A percentile compares a stretch with the other conserved stretches of the same genome.
Conservation (phyloP, 2,797 vertebrate species). For the Brachymystax lenok region DNA sequence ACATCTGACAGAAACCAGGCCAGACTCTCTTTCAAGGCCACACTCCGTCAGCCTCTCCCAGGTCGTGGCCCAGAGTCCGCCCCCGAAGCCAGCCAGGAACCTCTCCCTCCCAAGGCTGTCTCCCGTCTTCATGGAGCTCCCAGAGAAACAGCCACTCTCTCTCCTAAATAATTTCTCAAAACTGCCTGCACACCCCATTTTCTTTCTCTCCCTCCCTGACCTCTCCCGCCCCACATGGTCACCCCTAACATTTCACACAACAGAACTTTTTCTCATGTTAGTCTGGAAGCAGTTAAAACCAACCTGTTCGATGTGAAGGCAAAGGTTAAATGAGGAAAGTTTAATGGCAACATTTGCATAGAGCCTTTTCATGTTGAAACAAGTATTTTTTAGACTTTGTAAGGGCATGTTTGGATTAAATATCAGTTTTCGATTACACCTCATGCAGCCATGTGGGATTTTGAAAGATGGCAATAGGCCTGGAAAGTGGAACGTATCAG, state of each 20-base stretch:
- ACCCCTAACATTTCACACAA: constrained; percentile 31
- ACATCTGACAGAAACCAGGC: constrained; percentile 78
- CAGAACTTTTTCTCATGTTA: constrained; percentile 8
- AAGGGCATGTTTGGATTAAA: constrained; percentile 67
- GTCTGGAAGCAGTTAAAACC: constrained; percentile 51
- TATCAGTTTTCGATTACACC: constrained; percentile 45
- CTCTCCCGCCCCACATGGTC: constrained; percentile 45
- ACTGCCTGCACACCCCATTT: constrained; percentile 48
- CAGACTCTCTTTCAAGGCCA: constrained; percentile 73
- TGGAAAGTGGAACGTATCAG: not conserved
- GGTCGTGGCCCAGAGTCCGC: not conserved
- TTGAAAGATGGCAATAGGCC: not conserved
- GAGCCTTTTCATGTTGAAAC: constrained; percentile 66
- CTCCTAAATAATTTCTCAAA: constrained; percentile 59
- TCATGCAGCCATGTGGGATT: constrained; percentile 1
- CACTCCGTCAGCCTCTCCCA: constrained; percentile 62
- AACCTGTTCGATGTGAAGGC: constrained; percentile 56
- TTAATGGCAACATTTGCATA: constrained; percentile 40
- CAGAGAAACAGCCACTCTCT: constrained; percentile 36
- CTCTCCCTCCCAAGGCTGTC: constrained; percentile 31
- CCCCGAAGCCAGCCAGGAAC: constrained; percentile 19
- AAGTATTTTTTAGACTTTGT: constrained; percentile 68
- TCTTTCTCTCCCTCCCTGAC: constrained; percentile 43
- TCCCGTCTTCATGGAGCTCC: constrained; percentile 53
- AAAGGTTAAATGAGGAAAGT: constrained; percentile 54